Evolutionary conservation across 2,888 invertebrate species (phyloP).

Genomic region (Perizoma flavofasciatum): DNA sequence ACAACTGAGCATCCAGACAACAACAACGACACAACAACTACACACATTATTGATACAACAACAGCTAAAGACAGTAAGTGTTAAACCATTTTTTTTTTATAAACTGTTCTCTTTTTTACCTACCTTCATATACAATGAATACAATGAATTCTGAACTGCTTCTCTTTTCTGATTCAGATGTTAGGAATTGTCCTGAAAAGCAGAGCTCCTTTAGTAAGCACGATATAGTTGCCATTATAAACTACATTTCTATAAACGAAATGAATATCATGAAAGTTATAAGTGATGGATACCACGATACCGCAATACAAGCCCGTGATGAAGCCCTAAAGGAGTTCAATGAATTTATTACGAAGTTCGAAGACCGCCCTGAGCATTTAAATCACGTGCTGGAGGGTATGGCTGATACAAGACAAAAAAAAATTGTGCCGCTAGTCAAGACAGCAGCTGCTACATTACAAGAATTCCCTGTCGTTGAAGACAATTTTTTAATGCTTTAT

Average conservation of each 20-base stretch:
- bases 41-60: conserved; percentile 1
- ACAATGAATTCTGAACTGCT: too few species aligned
- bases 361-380: conserved; percentile 50
- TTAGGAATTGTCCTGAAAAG: conserved; percentile 28
- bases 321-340: conserved; percentile 37
- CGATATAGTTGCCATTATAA: conserved; percentile 48
- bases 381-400: conserved; percentile 50
- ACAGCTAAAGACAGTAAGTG: conserved; percentile 6
- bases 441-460: conserved; percentile 31
- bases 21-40: not conserved
- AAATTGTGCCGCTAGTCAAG: conserved; percentile 40
- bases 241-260: conserved; percentile 32
- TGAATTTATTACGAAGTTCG: conserved; percentile 37
- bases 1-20: not conserved
- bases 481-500: conserved; percentile 28
- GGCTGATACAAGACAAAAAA: conserved; percentile 23
- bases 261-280: conserved; percentile 36
- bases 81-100: not conserved
- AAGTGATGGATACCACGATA: conserved; percentile 33
- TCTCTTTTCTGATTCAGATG: conserved; percentile 11
- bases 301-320: conserved; percentile 34
- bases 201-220: conserved; percentile 41
- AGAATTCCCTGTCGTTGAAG: conserved; percentile 30
- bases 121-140: not conserved
- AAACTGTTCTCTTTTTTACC: too few species aligned